A percentile compares a stretch with the other conserved stretches of the same genome.
Conservation (phyloP, 2,797 vertebrate species). For the Poeciliopsis infans region DNA sequence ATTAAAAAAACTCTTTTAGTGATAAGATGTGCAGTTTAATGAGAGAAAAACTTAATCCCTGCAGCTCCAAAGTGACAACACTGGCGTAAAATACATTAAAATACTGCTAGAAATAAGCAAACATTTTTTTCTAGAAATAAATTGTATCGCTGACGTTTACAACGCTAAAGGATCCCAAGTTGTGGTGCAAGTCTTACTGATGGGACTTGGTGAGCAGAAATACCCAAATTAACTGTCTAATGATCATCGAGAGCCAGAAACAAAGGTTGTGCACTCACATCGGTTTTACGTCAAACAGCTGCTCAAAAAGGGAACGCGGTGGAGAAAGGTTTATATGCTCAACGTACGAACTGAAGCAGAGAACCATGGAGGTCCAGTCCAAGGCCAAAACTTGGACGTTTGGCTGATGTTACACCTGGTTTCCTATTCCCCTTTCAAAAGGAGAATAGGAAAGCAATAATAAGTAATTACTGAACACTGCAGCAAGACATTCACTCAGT, state of each 20-base stretch:
- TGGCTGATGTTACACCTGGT: too few species aligned
- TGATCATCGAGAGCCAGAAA: not conserved
- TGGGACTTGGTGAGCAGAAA: not conserved
- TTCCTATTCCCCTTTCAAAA: not conserved
- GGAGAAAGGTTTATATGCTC: not conserved
- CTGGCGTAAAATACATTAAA: too few species aligned
- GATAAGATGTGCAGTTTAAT: not conserved
- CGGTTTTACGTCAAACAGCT: not conserved
- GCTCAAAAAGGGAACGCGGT: not conserved
- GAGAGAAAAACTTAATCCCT: not conserved
- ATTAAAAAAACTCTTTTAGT: not conserved
- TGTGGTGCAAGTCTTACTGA: not conserved
- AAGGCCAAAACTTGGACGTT: not conserved
- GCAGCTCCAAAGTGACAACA: too few species aligned
- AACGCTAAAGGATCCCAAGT: not conserved
- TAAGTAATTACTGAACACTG: not conserved
- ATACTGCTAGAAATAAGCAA: not conserved
- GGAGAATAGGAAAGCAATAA: too few species aligned
- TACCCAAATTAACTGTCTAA: not conserved
- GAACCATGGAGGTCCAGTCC: not conserved
- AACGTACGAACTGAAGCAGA: not conserved
- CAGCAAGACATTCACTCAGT: not conserved
- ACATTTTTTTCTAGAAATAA: not conserved
- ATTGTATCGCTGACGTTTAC: too few species aligned
- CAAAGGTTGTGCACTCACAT: not conserved